Percentiles rank a stretch among this genome's conserved stretches.
phyloP scores from a whole-genome alignment of 53 echinoderm and acorn worm genomes.

The Astropecten irregularis region DNA sequence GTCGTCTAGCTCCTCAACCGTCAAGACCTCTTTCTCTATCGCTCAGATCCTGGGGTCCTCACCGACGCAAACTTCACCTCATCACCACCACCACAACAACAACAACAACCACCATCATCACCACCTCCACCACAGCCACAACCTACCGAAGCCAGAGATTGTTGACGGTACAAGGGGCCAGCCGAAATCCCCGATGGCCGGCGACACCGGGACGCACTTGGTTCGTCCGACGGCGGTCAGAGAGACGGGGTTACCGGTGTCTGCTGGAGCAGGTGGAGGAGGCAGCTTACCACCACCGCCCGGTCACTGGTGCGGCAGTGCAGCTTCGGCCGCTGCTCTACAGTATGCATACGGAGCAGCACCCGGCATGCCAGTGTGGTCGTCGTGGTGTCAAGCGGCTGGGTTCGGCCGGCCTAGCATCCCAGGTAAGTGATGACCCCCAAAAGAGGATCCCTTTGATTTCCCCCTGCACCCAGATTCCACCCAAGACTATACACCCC shows the following conservation, averaged over 20 bases:
- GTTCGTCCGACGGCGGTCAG: slow-evolving; percentile 53
- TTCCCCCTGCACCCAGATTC: too few relatives aligned
- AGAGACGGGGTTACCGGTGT: slow-evolving; percentile 9
- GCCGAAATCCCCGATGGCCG: not conserved
- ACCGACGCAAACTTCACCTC: not conserved
- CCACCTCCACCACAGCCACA: not conserved
- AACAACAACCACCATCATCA: slow-evolving; percentile 20
- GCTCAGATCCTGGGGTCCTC: slow-evolving; percentile 53
- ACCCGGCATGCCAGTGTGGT: slow-evolving; percentile 48
- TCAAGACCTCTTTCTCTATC: slow-evolving; percentile 59
- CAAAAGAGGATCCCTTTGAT: too few relatives aligned
- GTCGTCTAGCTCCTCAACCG: slow-evolving; percentile 1
- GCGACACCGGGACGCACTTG: slow-evolving; percentile 14
- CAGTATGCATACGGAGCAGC: slow-evolving; percentile 53
- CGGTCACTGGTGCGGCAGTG: slow-evolving; percentile 16
- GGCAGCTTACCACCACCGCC: slow-evolving; percentile 11
- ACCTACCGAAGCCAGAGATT: not conserved
- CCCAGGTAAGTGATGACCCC: slow-evolving; percentile 50
- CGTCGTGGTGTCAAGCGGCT: slow-evolving; percentile 59
- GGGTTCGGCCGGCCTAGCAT: slow-evolving; percentile 57
- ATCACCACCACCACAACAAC: slow-evolving; percentile 20
- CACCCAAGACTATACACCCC: too few relatives aligned
- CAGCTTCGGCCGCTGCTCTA: slow-evolving; percentile 37
- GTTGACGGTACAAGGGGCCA: not conserved
- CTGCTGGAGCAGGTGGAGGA: not conserved